Base-by-base conservation (phyloP, 2,888 invertebrate species). In the Chymomyza fuscimana region DNA sequence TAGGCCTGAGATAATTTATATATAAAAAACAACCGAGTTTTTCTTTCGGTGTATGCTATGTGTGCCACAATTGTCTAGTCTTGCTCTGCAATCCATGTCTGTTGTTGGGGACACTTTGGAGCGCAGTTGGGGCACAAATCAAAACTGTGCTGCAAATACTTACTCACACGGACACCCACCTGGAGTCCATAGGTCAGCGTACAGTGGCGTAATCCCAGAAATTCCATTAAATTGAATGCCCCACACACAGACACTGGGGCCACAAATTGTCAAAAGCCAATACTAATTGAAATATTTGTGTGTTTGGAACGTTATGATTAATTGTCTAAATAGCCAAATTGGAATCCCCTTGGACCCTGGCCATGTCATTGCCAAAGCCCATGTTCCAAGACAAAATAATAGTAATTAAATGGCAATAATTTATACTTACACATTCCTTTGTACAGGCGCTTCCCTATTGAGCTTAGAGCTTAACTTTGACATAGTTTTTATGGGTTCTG, bases 381-480 rank as follows among this genome's bases (percentile, higher is more conserved):
- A 72, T 61, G 64, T 54, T 62, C 64, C 60, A 63, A 73, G 51
- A 71, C 72, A 71, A 72, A 85, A 79, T 71, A 80, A 79, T 81
- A 63, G 77, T 86, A 77, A 87, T 83, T 86, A 83, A 87, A 74
- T 74, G 68, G 40, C 54, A 16, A 54, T 19, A 54, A 54, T 46
- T 46, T 46, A 46, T 46, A 46, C 40, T 12, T 3, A 46, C 12
- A 46, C 10, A 46, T 46, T 46, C 40, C 40, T 46, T 46, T 46
- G 40, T 46, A 12, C 40, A 46, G 40, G 12, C 12, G 12, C 12
- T 46, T 46, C 3, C 6, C 12, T 46, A 46, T 1, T 12, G 12
- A 46, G 40, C 40, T 3, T 86, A 46, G 12, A 46, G 40, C 40
- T 46, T 86, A 87, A 82, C 82, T 86, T 87, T 87, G 88, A 83